Percentiles rank a stretch among this genome's conserved stretches.
These are phyloP conservation scores for Pseudococcus jackbeardsleyi DNA, from an alignment of 2,888 invertebrate species.

Conservation along the genomic window DNA sequence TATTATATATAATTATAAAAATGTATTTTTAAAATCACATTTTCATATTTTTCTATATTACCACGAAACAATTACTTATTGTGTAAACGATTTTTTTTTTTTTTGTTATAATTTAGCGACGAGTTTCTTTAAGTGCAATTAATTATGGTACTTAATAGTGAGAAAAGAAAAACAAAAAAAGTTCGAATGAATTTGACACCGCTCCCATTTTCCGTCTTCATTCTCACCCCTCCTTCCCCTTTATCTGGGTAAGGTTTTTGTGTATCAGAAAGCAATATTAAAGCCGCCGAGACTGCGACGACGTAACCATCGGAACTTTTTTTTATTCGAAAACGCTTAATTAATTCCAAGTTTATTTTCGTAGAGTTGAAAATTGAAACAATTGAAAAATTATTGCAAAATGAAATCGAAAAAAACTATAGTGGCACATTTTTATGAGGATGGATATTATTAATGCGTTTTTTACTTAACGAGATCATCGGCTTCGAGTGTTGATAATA, in stretches of 20 bases:
- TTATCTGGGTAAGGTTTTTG: background rate
- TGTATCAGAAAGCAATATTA: background rate
- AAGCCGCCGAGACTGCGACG: background rate
- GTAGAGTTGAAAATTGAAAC: background rate
- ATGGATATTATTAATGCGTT: background rate
- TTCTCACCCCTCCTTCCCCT: background rate
- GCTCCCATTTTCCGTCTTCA: background rate
- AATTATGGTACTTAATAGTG: conserved; percentile 33
- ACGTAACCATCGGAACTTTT: background rate
- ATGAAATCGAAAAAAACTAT: background rate
- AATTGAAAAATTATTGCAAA: background rate
- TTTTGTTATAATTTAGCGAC: conserved; percentile 13
- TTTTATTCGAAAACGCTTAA: conserved; percentile 19
- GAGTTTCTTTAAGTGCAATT: conserved; percentile 35
- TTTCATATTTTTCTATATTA: conserved; percentile 42
- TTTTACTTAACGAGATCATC: background rate
- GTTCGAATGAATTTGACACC: background rate
- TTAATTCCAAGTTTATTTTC: conserved; percentile 9
- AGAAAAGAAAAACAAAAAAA: conserved; percentile 9
- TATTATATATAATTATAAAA: background rate
- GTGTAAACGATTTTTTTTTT: background rate
- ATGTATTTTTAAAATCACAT: conserved; percentile 26
- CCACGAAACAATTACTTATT: background rate
- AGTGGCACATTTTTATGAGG: background rate
- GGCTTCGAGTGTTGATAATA: background rate